Base-by-base conservation (phyloP, 2,888 invertebrate genomes). In the Colletes collaris region DNA sequence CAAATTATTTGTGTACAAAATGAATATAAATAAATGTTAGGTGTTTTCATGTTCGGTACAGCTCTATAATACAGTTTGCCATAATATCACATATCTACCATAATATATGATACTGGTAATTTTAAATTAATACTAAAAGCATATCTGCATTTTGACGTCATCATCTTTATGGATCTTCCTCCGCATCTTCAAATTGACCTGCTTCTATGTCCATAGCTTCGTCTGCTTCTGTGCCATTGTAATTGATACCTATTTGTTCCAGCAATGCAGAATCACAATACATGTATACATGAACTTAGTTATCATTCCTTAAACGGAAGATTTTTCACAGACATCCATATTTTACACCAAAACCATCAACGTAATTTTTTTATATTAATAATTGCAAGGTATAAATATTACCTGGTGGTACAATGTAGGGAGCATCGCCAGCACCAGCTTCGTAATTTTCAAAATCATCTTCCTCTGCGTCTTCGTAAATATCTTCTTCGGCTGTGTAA, bases 121-220 rank as follows among this genome's bases (percentile, higher is more conserved):
- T 84, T 84, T 87, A 86, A 87, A 84, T 87, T 85, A 86, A 87
- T 87, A 91, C 90, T 90, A 92, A 91, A 92, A 90, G 89, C 89
- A 87, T 77, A 84, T 85, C 75, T 87, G 87, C 83, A 79, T 77
- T 76, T 75, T 78, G 44, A 46, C 8, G 66, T 76, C 71, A 79
- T 75, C 56, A 71, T 79, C 52, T 87, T 91, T 91, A 92, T 72
- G 91, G 92, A 87, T 92, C 92, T 91, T 93, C 94, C 88, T 95
- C 95, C 46, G 95, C 95, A 90, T 95, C 95, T 91, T 95, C 95
- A 88, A 95, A 95, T 84, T 95, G 94, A 66, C 94, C 94, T 58
- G 94, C 93, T 81, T 93, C 93, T 58, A 93, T 86, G 69, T 94
- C 94, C 92, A 93, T 93, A 74, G 91, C 93, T 86, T 94, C 94